Percentiles rank a stretch among this genome's conserved stretches.
These are phyloP conservation scores for Drosophila rhopaloa DNA, from an alignment of 1,140 invertebrate genomes.

Conservation along the genomic window DNA sequence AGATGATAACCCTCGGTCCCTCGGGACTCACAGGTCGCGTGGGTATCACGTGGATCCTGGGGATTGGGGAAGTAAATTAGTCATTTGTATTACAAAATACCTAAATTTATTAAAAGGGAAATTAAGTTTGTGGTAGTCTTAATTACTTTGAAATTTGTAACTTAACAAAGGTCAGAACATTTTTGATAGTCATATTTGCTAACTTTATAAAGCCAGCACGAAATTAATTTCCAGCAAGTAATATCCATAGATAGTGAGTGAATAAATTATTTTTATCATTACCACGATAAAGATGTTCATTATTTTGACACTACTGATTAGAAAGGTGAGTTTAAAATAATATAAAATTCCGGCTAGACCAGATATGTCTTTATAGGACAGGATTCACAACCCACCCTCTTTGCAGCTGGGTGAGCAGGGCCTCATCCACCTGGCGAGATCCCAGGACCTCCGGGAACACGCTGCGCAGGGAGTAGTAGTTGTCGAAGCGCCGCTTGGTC, in stretches of 20 bases:
- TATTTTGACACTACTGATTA: constrained; percentile 27
- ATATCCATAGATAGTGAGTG: constrained; percentile 13
- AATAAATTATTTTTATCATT: neutral
- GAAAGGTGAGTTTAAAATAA: constrained; percentile 1
- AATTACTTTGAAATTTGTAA: no score
- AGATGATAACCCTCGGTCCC: constrained; percentile 66
- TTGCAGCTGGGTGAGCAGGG: constrained; percentile 84
- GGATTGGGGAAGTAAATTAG: constrained; percentile 1
- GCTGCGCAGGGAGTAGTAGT: constrained; percentile 87
- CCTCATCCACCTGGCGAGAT: constrained; percentile 69
- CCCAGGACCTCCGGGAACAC: constrained; percentile 86
- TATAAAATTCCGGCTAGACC: no score
- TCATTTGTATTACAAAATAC: no score
- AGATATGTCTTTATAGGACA: neutral
- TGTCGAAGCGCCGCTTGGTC: constrained; percentile 88
- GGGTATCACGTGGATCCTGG: constrained; percentile 72
- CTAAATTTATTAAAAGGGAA: neutral
- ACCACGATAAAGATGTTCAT: constrained; percentile 6
- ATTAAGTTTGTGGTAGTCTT: no score
- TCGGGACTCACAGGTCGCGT: constrained; percentile 43
- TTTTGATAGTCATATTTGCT: neutral
- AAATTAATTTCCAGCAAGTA: constrained; percentile 4
- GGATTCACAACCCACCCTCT: constrained; percentile 83
- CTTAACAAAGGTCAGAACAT: no score
- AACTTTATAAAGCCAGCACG: neutral